Evolutionary conservation across 2,888 invertebrate genomes (phyloP), one percentile per base, ranked within the genome.

Genomic region (Chrysolina haemoptera): DNA sequence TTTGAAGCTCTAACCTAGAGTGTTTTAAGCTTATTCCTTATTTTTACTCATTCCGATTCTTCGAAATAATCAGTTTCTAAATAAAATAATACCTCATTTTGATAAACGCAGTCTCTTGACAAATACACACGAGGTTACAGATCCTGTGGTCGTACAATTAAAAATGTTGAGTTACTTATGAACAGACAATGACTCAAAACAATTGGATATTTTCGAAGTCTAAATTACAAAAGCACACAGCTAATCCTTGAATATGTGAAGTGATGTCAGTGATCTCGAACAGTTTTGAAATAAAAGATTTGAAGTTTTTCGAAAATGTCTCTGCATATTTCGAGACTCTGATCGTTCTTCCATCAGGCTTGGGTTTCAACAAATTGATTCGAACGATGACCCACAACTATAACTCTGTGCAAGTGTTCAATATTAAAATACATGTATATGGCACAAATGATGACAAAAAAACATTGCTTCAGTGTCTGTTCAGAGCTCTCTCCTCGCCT

Each of bases 401-500:
- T 53, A 35, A 50, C n/a, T 50, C 6, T 10, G 46, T 46, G 46
- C 46, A 46, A n/a, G 50, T 50, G 18, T 50, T 50, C 18, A 4
- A n/a, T 63, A 63, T 41, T 63, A 9, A 16, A 63, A 48, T 22
- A 66, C 27, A 20, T 43, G 16, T 27, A 27, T 59, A 59, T 59
- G 59, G 59, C 59, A 59, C 59, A 59, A 27, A n/a, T n/a, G n/a
- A 59, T 10, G 43, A 59, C 27, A 59, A 35, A 41, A 27, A 35
- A 59, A 27, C 43, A n/a, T 53, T 35, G 12, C 62, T 71, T 67
- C 62, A 68, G 16, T 50, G 48, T 73, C 59, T 68, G 43, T 69
- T 71, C 22, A 76, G 69, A 35, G 73, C 67, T 53, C 72, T 74
- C 64, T 76, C 78, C 53, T 78, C 77, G 18, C 53, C 59, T 69